These are phyloP conservation scores for Ruditapes philippinarum DNA, from an alignment of 1,140 invertebrate genomes.

Conservation along the genomic window DNA sequence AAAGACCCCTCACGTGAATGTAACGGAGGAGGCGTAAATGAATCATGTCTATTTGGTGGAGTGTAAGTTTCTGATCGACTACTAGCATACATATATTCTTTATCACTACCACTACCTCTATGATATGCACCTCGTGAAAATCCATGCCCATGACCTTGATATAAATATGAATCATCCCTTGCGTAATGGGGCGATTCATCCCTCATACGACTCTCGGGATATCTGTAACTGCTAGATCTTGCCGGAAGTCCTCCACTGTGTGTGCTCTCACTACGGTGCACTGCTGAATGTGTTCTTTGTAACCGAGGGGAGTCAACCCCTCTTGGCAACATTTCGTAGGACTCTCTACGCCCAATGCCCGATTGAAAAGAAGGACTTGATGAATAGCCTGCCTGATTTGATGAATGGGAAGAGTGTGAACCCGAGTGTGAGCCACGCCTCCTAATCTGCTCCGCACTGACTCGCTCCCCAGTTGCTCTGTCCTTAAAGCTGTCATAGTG, in stretches of 20 bases:
- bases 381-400: constrained; percentile 76
- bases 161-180: constrained; percentile 69
- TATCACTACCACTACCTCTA: constrained; percentile 53
- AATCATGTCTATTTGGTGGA: constrained; percentile 52
- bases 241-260: constrained; percentile 68
- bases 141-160: constrained; percentile 34
- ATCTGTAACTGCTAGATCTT: constrained; percentile 72
- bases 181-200: constrained; percentile 66
- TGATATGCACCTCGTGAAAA: constrained; percentile 52
- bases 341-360: constrained; percentile 78
- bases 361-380: constrained; percentile 76
- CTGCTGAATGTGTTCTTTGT: constrained; percentile 76
- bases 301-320: constrained; percentile 81
- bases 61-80: constrained; percentile 66
- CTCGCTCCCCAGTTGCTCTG: constrained; percentile 73
- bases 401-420: constrained; percentile 62
- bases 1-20: constrained; percentile 65
- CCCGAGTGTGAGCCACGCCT: constrained; percentile 76
- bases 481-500: constrained; percentile 78
- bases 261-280: constrained; percentile 75
- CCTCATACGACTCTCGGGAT: constrained; percentile 64
- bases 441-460: constrained; percentile 61
- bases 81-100: constrained; percentile 61
- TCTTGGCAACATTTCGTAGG: constrained; percentile 80
- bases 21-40: constrained; percentile 66